Percentiles rank a stretch among this genome's conserved stretches.
These are phyloP conservation scores for Xanthostigma xanthostigma DNA, from an alignment of 2,888 invertebrate genomes.

Conservation along the genomic window DNA sequence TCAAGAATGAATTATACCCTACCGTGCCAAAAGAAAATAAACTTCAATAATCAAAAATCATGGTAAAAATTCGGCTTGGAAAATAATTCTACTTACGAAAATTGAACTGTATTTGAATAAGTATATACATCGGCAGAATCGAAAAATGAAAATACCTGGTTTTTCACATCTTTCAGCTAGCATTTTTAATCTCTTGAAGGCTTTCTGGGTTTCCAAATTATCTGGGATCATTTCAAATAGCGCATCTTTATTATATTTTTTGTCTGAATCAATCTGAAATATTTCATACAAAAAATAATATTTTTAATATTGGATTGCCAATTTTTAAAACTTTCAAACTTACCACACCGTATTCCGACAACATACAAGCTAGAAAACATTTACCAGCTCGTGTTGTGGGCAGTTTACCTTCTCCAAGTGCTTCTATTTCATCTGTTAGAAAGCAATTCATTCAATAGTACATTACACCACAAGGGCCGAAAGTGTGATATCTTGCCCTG, in stretches of 20 bases:
- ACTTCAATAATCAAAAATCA: too few species aligned
- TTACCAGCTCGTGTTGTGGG: slow-evolving; percentile 27
- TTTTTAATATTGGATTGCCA: background rate
- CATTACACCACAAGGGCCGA: too few species aligned
- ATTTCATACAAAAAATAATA: background rate
- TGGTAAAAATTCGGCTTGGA: too few species aligned
- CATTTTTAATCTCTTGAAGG: background rate
- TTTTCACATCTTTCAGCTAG: slow-evolving; percentile 1
- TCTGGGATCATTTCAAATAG: slow-evolving; percentile 1
- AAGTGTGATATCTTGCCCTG: too few species aligned
- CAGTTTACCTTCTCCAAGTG: slow-evolving; percentile 24
- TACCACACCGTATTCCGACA: slow-evolving; percentile 31
- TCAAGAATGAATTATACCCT: too few species aligned
- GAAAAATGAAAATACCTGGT: background rate
- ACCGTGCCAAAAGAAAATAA: too few species aligned
- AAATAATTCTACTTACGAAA: too few species aligned
- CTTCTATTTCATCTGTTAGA: slow-evolving; percentile 13
- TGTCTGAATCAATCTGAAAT: slow-evolving; percentile 1
- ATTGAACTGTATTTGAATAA: too few species aligned
- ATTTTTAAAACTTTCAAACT: slow-evolving; percentile 13
- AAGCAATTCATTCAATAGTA: too few species aligned
- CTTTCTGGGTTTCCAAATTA: background rate
- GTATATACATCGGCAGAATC: too few species aligned
- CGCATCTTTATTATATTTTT: slow-evolving; percentile 1
- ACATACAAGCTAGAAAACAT: slow-evolving; percentile 34